Conservation (phyloP, 2,113 vertebrate species). For the Microcebus lehilahytsara region DNA sequence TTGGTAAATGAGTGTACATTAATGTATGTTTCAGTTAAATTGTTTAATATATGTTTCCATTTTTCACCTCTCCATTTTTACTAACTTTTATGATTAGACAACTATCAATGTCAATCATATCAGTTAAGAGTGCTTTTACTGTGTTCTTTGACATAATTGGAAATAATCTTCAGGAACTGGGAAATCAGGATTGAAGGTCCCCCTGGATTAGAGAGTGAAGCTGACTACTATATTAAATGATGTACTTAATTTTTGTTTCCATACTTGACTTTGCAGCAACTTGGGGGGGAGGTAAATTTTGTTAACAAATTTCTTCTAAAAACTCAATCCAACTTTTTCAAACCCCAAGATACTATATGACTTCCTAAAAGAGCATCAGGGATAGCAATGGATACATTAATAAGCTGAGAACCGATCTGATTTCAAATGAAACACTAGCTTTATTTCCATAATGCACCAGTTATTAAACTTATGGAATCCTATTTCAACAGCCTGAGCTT, state of each 20-base stretch:
- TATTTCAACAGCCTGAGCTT: not conserved
- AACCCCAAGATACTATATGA: not conserved
- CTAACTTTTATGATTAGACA: not conserved
- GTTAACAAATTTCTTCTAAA: not conserved
- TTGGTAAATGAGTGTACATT: not conserved
- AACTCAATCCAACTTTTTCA: not conserved
- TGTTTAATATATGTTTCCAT: not conserved
- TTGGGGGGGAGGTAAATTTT: not conserved
- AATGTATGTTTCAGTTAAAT: not conserved
- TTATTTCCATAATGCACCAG: not conserved
- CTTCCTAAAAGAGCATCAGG: not conserved
- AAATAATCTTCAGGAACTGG: not conserved
- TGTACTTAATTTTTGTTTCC: not conserved
- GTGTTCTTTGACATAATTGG: not conserved
- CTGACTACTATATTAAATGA: not conserved
- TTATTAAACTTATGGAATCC: not conserved
- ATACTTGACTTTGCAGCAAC: not conserved
- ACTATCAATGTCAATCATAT: not conserved
- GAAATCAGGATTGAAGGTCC: not conserved
- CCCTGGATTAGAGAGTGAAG: not conserved
- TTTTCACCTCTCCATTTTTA: not conserved
- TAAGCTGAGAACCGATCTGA: not conserved
- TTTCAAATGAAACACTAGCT: not conserved
- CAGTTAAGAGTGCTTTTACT: not conserved
- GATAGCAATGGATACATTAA: not conserved